phyloP scores from a whole-genome alignment of 2,113 vertebrate genomes.

The Sturnira hondurensis region DNA sequence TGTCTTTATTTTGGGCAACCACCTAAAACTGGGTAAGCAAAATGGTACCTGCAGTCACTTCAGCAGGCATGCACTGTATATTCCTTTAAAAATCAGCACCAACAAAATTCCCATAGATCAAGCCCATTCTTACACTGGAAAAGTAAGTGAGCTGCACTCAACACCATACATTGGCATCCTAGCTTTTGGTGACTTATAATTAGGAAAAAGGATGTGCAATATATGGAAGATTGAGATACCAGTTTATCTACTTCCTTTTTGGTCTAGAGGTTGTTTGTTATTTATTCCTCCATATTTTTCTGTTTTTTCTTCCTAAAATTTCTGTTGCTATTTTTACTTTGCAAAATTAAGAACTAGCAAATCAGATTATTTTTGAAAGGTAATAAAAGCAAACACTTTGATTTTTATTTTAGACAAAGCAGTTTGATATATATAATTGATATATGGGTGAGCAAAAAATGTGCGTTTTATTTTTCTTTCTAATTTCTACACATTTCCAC shows the following conservation, averaged over 20 bases:
- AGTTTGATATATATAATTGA: neutral
- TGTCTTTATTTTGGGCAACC: neutral
- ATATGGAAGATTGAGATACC: too few species aligned
- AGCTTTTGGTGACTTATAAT: neutral
- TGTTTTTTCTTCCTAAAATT: neutral
- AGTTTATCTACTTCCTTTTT: neutral
- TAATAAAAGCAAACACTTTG: neutral
- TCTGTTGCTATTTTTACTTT: neutral
- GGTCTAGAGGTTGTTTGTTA: neutral
- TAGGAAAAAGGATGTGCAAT: neutral
- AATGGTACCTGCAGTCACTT: neutral
- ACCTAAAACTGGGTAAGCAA: neutral
- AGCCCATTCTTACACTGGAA: neutral
- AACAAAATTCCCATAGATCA: neutral
- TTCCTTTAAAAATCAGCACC: neutral
- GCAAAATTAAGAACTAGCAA: neutral
- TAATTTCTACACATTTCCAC: neutral
- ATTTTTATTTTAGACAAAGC: neutral
- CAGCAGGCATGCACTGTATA: neutral
- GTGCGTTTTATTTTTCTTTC: neutral
- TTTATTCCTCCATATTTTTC: neutral
- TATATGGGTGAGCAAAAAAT: neutral
- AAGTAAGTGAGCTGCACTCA: neutral
- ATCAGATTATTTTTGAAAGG: neutral
- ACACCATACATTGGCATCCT: accelerated